phyloP scores from a whole-genome alignment of 2,797 vertebrate genomes.

The Euthynnus affinis region DNA sequence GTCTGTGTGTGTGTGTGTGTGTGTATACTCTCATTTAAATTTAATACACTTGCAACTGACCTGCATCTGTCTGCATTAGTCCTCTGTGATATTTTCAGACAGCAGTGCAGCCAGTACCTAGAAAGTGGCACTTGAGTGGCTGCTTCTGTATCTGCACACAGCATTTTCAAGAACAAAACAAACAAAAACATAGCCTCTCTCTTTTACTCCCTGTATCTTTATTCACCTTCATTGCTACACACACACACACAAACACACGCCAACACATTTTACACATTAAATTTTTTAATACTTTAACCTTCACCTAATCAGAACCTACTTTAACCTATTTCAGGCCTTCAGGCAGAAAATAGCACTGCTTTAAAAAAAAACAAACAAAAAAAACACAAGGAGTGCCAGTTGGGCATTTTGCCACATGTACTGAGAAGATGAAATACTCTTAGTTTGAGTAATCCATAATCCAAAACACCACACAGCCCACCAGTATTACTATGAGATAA shows the following conservation, averaged over 20 bases:
- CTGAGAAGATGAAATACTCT: not conserved
- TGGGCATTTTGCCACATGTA: too few relatives aligned
- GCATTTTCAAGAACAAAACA: not conserved
- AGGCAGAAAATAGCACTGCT: not conserved
- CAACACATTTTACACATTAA: not conserved
- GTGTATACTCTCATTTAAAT: slow-evolving; percentile 30
- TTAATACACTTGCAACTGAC: slow-evolving; percentile 28
- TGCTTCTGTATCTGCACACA: not conserved
- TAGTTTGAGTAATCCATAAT: too few relatives aligned
- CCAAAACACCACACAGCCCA: not conserved
- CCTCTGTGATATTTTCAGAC: slow-evolving; percentile 19
- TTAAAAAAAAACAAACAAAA: not conserved
- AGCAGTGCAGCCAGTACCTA: not conserved
- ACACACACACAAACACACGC: not conserved
- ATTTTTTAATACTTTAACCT: too few relatives aligned
- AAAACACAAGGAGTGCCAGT: too few relatives aligned
- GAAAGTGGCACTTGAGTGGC: not conserved
- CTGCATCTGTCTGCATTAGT: slow-evolving; percentile 26
- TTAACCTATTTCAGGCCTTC: not conserved
- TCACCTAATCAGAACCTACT: not conserved
- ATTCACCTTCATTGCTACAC: not conserved
- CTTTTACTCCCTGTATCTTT: not conserved
- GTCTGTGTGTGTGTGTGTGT: too few relatives aligned
- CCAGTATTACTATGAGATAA: too few relatives aligned
- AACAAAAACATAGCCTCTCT: slow-evolving; percentile 11